phyloP scores from a whole-genome alignment of 2,113 vertebrate genomes.

The Nesogale talazaci region DNA sequence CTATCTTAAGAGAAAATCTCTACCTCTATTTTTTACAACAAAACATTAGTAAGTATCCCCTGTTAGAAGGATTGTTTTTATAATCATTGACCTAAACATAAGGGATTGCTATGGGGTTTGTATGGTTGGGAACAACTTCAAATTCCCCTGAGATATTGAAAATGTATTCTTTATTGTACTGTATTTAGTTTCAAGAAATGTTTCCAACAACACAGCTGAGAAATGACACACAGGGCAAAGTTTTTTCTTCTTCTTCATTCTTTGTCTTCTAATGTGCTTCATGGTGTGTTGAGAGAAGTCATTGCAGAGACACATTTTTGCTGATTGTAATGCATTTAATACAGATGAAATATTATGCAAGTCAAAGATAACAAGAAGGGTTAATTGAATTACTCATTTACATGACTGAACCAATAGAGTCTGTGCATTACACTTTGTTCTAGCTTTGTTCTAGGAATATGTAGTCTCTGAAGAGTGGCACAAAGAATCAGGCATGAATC shows the following conservation, averaged over 20 bases:
- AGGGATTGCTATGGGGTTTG: not conserved
- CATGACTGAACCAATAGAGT: not conserved
- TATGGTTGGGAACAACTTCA: not conserved
- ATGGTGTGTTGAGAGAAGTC: not conserved
- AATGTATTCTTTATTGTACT: slow-evolving; percentile 16
- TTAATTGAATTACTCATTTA: not conserved
- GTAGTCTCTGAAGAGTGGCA: not conserved
- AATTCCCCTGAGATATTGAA: not conserved
- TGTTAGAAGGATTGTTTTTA: slow-evolving; percentile 8
- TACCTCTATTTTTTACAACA: slow-evolving; percentile 26
- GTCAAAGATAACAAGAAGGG: not conserved
- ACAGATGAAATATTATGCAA: not conserved
- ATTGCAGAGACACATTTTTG: not conserved
- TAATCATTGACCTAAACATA: not conserved
- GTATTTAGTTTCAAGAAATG: not conserved
- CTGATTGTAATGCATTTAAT: not conserved
- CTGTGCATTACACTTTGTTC: not conserved
- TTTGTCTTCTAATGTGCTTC: not conserved
- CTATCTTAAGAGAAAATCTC: not conserved
- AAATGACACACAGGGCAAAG: no score
- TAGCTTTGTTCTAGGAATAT: not conserved
- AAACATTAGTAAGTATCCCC: not conserved
- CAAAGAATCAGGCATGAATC: not conserved
- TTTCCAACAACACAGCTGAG: no score
- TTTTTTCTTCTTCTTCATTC: no score